Base-by-base conservation (phyloP, 2,888 invertebrate genomes). In the Pristionchus japonicus region DNA sequence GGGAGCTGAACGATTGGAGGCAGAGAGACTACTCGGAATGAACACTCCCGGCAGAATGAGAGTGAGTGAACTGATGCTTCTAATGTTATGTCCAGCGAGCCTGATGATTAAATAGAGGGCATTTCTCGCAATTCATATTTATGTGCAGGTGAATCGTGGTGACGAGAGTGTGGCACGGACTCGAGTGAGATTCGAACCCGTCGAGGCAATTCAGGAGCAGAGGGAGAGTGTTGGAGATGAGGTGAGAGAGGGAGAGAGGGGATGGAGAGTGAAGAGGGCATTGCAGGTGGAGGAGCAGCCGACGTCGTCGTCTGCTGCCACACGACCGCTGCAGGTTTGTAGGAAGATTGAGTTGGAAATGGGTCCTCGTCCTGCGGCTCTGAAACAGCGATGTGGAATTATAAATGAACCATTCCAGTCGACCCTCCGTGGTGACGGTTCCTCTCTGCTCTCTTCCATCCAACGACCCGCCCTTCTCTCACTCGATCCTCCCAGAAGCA, bases 181-280 rank as follows among this genome's bases (percentile, higher is more conserved):
- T 34, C 23, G 84, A 13, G 61, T 84, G 2, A n/a, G 84, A 84
- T 84, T 84, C 61, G 40, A 84, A 9, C 27, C 34, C 17, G 83
- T 52, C 9, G 84, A 84, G 20, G 27, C 23, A 7, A 84, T 84
- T 27, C 84, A 84, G 23, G 84, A 84, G 27, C 84, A 84, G 40
- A 61, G 84, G 23, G 84, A 84, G 37, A 84, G 84, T 84, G 84
- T 47, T 3, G 84, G 84, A 31, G 84, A 84, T 61, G 84, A 84
- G 23, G 74, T 74, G 37, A 70, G 34, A 34, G 37, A 80, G 31
- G 64, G 27, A 31, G 27, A 23, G 31, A 7, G 15, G 7, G 31
- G 70, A 34, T 70, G 20, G n/a, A 70, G 31, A 37, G 34, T 70
- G 15, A 2, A 31, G 31, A 20, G 23, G 31, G 20, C 34, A 70